These are phyloP conservation scores for Urocitellus parryii DNA, from an alignment of 2,113 vertebrate genomes.

Conservation along the genomic window DNA sequence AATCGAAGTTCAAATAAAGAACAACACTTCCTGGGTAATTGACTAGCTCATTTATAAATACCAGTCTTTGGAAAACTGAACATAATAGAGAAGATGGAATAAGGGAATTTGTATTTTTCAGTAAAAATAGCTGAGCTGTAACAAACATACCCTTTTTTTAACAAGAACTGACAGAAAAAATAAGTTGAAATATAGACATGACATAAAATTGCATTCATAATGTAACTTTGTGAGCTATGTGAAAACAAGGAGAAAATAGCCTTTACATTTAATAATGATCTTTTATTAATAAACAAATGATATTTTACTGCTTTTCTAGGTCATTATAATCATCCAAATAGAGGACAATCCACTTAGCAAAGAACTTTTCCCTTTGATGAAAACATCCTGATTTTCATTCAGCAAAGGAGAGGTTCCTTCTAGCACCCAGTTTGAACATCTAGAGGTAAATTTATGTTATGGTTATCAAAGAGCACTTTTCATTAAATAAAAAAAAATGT, in stretches of 20 bases:
- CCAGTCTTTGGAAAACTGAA: not conserved
- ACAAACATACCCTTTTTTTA: not conserved
- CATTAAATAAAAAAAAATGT: not conserved
- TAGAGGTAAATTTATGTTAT: not conserved
- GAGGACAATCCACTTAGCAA: not conserved
- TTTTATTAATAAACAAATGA: not conserved
- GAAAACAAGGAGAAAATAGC: not conserved
- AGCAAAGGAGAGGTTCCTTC: not conserved
- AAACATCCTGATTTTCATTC: not conserved
- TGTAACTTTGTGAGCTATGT: not conserved
- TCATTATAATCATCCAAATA: constrained; percentile 47
- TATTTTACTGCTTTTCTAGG: not conserved
- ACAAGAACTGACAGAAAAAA: not conserved
- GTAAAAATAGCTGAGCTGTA: not conserved
- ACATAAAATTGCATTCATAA: not conserved
- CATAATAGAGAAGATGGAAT: not conserved
- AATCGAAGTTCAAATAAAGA: not conserved
- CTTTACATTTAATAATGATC: not conserved
- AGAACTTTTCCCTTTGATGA: not conserved
- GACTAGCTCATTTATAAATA: not conserved
- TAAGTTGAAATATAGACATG: not conserved
- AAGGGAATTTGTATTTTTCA: not conserved
- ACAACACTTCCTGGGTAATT: not conserved
- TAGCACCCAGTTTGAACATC: not conserved
- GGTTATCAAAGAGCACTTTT: not conserved